Conservation (phyloP, 2,888 invertebrate species). For the Ectemnius continuus region DNA sequence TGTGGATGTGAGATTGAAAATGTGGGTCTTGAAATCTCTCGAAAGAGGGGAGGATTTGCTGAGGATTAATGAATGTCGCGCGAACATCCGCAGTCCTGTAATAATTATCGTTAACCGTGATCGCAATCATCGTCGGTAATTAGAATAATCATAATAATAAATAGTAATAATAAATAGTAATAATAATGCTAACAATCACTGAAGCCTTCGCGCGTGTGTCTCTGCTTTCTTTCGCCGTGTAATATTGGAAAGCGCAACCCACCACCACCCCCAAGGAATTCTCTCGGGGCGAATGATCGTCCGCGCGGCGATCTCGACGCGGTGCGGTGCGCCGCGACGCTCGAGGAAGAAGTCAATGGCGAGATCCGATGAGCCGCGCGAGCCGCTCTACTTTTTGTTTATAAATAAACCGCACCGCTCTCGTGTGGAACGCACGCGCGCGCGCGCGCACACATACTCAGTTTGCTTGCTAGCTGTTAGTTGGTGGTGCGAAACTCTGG, state of each 20-base stretch:
- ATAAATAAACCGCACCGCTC: constrained; percentile 68
- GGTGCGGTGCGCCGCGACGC: no score
- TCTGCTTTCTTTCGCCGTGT: constrained; percentile 35
- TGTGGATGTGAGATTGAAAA: no score
- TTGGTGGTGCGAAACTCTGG: constrained; percentile 13
- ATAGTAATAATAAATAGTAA: not conserved
- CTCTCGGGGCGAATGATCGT: constrained; percentile 14
- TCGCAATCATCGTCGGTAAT: no score
- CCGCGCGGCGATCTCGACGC: no score
- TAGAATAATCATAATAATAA: not conserved
- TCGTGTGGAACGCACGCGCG: constrained; percentile 2
- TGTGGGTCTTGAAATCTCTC: no score
- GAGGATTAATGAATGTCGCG: no score
- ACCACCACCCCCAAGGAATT: constrained; percentile 26
- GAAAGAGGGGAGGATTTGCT: no score
- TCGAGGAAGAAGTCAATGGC: constrained; percentile 39
- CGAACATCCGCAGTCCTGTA: no score
- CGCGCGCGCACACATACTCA: no score
- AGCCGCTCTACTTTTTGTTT: constrained; percentile 66
- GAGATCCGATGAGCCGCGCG: constrained; percentile 26
- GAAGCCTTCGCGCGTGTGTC: not conserved
- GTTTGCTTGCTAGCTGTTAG: constrained; percentile 9
- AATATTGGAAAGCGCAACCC: constrained; percentile 40
- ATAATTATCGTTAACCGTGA: no score
- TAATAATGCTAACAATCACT: constrained; percentile 1